Conservation (phyloP, 2,113 vertebrate species). For the Rhea americana region DNA sequence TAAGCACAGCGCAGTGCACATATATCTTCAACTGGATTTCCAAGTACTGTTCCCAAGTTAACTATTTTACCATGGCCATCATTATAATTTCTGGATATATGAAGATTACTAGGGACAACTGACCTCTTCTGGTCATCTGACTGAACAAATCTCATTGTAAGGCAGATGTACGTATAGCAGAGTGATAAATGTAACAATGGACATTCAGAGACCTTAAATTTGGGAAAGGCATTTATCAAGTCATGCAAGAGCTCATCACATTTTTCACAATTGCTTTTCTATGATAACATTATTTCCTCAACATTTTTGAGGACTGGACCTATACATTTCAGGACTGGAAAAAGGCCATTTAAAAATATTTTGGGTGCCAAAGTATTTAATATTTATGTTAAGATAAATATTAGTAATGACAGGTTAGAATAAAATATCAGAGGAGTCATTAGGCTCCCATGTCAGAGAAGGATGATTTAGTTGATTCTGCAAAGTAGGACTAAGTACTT, state of each 20-base stretch:
- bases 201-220: not conserved
- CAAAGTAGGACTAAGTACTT: not conserved
- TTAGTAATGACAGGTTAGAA: not conserved
- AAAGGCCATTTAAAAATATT: not conserved
- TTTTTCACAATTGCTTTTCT: not conserved
- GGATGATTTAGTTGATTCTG: not conserved
- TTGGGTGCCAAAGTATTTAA: not conserved
- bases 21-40: not conserved
- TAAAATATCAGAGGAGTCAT: not conserved
- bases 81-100: not conserved
- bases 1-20: not conserved
- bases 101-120: not conserved
- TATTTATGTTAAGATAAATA: not conserved
- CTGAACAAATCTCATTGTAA: not conserved
- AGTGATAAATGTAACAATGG: not conserved
- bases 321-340: not conserved
- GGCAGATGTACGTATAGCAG: not conserved
- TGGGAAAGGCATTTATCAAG: not conserved
- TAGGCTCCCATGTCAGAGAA: not conserved
- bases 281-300: not conserved
- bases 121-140: not conserved
- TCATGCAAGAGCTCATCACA: not conserved
- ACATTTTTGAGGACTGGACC: not conserved
- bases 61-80: not conserved
- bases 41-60: not conserved